Conservation (phyloP, 2,888 invertebrate species). For the Idaea biselata region DNA sequence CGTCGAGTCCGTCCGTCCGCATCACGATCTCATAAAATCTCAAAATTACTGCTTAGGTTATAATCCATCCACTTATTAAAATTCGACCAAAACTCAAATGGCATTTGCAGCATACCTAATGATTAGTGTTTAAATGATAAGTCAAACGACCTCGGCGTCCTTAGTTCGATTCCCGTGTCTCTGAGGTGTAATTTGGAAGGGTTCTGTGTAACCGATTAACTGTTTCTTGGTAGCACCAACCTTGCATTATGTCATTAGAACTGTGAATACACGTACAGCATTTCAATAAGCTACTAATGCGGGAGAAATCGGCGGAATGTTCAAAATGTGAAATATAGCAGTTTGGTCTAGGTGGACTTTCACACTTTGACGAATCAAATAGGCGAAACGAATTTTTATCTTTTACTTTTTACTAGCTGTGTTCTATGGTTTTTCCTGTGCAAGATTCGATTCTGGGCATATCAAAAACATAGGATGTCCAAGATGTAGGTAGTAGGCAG, state of each 20-base stretch:
- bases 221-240: conserved; percentile 73
- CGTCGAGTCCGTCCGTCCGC: conserved; percentile 11
- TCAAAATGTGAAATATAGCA: neutral
- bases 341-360: too few species aligned
- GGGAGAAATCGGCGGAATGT: neutral
- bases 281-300: conserved; percentile 32
- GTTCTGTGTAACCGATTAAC: conserved; percentile 76
- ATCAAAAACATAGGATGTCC: too few species aligned
- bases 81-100: conserved; percentile 69
- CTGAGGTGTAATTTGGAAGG: conserved; percentile 74
- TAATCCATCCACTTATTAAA: conserved; percentile 67
- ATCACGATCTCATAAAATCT: conserved; percentile 51
- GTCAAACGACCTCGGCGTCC: conserved; percentile 72
- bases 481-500: too few species aligned
- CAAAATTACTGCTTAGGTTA: conserved; percentile 62
- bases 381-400: too few species aligned
- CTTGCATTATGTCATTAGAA: conserved; percentile 72
- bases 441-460: too few species aligned
- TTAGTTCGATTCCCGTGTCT: conserved; percentile 77
- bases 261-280: conserved; percentile 47
- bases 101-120: conserved; percentile 74
- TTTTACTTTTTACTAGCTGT: too few species aligned
- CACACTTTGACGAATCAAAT: too few species aligned
- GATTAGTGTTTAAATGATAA: conserved; percentile 77
- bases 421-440: too few species aligned